Evolutionary conservation across 2,888 invertebrate species (phyloP).

Genomic region (Xestia ashworthii): DNA sequence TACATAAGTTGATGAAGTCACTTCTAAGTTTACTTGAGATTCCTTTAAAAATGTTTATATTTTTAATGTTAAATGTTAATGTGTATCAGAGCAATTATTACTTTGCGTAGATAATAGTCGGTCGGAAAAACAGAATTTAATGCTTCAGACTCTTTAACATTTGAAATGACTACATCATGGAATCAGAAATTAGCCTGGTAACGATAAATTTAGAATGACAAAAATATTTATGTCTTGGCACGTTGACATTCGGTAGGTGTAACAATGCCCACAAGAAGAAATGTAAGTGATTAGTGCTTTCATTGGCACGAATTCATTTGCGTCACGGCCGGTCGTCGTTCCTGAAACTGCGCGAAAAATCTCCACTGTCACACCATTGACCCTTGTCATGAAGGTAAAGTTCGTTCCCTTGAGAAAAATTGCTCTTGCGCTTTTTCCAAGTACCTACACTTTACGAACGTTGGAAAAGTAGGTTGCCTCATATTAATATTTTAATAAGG

Average conservation of each 20-base stretch:
- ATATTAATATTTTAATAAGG: too few relatives aligned
- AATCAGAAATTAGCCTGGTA: slow-evolving; percentile 67
- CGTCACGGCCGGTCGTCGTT: slow-evolving; percentile 84
- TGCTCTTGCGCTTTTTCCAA: slow-evolving; percentile 11
- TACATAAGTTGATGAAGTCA: slow-evolving; percentile 32
- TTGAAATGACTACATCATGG: slow-evolving; percentile 21
- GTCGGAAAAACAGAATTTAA: background rate
- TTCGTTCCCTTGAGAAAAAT: slow-evolving; percentile 54
- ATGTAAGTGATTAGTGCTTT: slow-evolving; percentile 71
- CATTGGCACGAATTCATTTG: slow-evolving; percentile 73
- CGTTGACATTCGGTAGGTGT: slow-evolving; percentile 68
- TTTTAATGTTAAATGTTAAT: background rate
- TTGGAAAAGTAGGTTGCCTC: background rate
- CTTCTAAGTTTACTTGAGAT: slow-evolving; percentile 22
- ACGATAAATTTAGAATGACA: slow-evolving; percentile 68
- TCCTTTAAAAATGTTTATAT: background rate
- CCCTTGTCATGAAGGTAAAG: slow-evolving; percentile 75
- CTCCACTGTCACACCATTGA: slow-evolving; percentile 76
- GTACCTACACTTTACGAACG: slow-evolving; percentile 3
- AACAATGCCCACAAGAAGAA: slow-evolving; percentile 69
- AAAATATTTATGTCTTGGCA: slow-evolving; percentile 78
- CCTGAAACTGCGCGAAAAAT: slow-evolving; percentile 78
- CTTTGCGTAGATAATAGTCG: background rate
- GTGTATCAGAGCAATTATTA: background rate
- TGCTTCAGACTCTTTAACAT: background rate